Evolutionary conservation across 2,888 invertebrate species (phyloP), one percentile per base, ranked within the genome.

Genomic region (Phaedon cochleariae): DNA sequence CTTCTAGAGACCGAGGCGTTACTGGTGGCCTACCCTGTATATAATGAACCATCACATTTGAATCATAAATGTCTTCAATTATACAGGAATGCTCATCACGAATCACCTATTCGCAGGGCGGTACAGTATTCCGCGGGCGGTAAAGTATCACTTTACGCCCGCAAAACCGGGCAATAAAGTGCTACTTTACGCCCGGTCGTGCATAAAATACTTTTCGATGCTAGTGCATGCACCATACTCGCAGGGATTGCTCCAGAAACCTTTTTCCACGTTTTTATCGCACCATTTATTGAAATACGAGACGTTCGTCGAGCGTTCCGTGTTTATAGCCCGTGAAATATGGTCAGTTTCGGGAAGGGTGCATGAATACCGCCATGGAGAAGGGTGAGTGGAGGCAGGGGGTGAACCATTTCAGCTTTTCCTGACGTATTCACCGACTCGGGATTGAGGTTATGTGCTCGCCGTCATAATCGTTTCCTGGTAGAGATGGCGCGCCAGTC

Each of bases 321-420:
- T 59, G 59, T 66, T 66, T 66, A 66, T 66, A 59, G 62, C 59
- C 54, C 59, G 31, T 66, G 31, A 66, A 66, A 66, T 66, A 66
- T 62, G 62, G 57, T 57, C 57, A 57, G 17, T 57, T 26, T 45
- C n/a, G n/a, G n/a, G 5, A 18, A 41, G 45, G 41, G 41, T 41
- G 26, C 31, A 57, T 45, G 57, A 57, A 57, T 57, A 57, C 31
- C 9, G 31, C 31, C 7, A 26, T 34, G 10, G 31, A 34, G 9
- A 34, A 10, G 10, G 31, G 31, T 5, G 9, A 10, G 10, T 5
- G 2, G 31, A 12, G 4, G 41, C n/a, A n/a, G n/a, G n/a, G n/a
- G n/a, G n/a, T n/a, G n/a, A n/a, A n/a, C n/a, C n/a, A 41, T 10
- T 4, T 3, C 41, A 41, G 26, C 26, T 26, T 51, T 51, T 51